A percentile compares a stretch with the other conserved stretches of the same genome.
Evolutionary conservation across 2,797 vertebrate genomes (phyloP).

Genomic region (Xyrichtys novacula): DNA sequence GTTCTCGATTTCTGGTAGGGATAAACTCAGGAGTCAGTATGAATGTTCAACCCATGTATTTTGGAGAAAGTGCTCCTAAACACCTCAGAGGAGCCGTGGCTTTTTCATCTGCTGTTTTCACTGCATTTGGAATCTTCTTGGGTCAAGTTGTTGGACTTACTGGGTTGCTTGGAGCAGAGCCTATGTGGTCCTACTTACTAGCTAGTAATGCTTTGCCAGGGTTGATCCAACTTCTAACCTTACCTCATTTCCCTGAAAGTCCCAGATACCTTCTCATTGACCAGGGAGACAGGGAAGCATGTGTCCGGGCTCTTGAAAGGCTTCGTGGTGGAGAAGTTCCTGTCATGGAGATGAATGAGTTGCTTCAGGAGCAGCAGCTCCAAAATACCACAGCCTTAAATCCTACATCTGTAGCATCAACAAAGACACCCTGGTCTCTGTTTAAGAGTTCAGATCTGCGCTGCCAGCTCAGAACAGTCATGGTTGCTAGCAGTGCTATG

Average conservation of each 20-base stretch:
- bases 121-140: slow-evolving; percentile 89
- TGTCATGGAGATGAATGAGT: slow-evolving; percentile 87
- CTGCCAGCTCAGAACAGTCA: slow-evolving; percentile 84
- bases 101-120: slow-evolving; percentile 90
- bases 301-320: slow-evolving; percentile 82
- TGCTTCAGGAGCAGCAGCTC: slow-evolving; percentile 83
- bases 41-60: slow-evolving; percentile 94
- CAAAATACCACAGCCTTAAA: slow-evolving; percentile 53
- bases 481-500: slow-evolving; percentile 89
- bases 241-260: slow-evolving; percentile 93
- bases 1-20: slow-evolving; percentile 88
- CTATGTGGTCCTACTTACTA: slow-evolving; percentile 89
- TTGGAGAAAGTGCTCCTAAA: slow-evolving; percentile 91
- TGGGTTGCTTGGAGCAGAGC: slow-evolving; percentile 87
- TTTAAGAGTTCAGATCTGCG: slow-evolving; percentile 77
- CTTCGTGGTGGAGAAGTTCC: slow-evolving; percentile 83
- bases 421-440: slow-evolving; percentile 83
- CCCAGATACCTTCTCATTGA: slow-evolving; percentile 93
- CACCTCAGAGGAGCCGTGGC: slow-evolving; percentile 89
- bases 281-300: slow-evolving; percentile 85
- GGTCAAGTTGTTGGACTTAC: slow-evolving; percentile 91
- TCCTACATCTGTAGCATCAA: slow-evolving; percentile 7
- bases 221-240: slow-evolving; percentile 86
- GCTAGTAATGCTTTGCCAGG: slow-evolving; percentile 89
- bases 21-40: slow-evolving; percentile 91